A percentile compares a stretch with the other conserved stretches of the same genome.
phyloP scores from a whole-genome alignment of 2,888 invertebrate genomes.

The Caenorhabditis angaria region DNA sequence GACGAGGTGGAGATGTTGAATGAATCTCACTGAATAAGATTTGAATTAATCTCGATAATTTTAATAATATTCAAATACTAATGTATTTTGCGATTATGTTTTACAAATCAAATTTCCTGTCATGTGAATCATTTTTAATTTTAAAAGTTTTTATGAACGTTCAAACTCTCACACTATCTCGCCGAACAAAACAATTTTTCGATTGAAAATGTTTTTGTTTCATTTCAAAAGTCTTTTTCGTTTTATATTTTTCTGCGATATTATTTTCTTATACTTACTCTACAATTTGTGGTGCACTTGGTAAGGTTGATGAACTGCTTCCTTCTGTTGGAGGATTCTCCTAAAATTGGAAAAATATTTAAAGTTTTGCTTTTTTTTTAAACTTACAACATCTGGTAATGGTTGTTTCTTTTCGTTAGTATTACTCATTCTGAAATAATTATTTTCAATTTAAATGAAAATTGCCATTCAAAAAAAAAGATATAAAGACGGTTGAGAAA shows the following conservation, averaged over 20 bases:
- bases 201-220: no score
- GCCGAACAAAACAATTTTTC: no score
- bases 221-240: no score
- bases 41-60: no score
- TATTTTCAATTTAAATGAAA: not conserved
- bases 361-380: not conserved
- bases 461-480: not conserved
- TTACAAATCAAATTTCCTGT: no score
- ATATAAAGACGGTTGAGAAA: not conserved
- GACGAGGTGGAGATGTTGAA: constrained; percentile 16
- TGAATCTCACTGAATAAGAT: not conserved
- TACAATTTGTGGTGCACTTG: not conserved
- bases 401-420: constrained; percentile 9
- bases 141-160: no score
- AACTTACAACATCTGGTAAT: not conserved
- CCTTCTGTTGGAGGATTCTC: not conserved
- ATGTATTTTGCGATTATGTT: no score
- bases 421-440: constrained; percentile 1
- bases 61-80: no score
- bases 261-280: not conserved
- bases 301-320: not conserved
- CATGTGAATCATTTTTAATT: no score
- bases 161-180: no score
- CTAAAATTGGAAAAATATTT: not conserved
- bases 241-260: no score